Evolutionary conservation across 2,797 vertebrate genomes (phyloP), one percentile per base, ranked within the genome.

Genomic region (Momotus momota): DNA sequence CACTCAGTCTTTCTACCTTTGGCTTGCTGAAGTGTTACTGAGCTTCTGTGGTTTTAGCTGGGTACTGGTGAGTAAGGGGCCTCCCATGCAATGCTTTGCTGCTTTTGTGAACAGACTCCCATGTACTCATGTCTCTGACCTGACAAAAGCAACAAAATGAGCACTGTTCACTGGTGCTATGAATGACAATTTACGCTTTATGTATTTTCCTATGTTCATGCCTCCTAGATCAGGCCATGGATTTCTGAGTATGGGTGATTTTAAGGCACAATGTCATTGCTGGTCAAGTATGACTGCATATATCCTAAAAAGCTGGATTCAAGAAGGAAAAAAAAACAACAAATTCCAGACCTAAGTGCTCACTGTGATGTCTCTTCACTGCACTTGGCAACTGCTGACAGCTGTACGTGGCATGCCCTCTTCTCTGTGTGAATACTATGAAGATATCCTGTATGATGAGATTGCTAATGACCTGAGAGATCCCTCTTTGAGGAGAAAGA

Each of bases 331-430:
- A 43, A 80, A 33, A 33, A 66, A n/a, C n/a, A n/a, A n/a, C 31
- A 67, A 57, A 81, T 71, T 82, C 45, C 45, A 81, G 70, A 90
- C 31, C 14, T 0, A 2, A 55, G 7, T 0, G 0, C 20, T 81
- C 43, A 55, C 14, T 82, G 31, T 1, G 2, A 21, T 11, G 2
- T 31, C 31, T 86, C 21, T 87, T 82, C 21, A 5, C 20, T 38
- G 31, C 7, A 4, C 38, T 79, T 80, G 75, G 46, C 48, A 80
- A 26, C 46, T 70, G 38, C 31, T 70, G 45, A 29, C 1, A 5
- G 33, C 8, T 0, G 1, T 40, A 9, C 2, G 2, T 75, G 64
- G 21, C 6, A 1, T 29, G 19, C 65, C 23, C 14, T 29, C 10
- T 78, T 75, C 61, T 81, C 45, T 70, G 35, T 35, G 35, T 35